A percentile compares a stretch with the other conserved stretches of the same genome.
These are phyloP conservation scores for Alcedo quadribrachys DNA, from an alignment of 2,797 vertebrate genomes.

Conservation along the genomic window DNA sequence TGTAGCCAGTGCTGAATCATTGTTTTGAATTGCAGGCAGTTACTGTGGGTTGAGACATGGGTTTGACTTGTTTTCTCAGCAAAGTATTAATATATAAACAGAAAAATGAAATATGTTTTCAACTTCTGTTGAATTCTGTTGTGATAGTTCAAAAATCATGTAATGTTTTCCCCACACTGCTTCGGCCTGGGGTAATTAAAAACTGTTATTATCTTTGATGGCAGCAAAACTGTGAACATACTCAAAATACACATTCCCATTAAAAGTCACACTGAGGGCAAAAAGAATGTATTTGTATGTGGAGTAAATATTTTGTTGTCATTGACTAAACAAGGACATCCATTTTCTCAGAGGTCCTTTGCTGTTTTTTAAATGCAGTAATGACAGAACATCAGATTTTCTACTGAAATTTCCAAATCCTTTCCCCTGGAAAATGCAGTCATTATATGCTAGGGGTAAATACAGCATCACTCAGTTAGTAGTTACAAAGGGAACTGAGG, in stretches of 20 bases:
- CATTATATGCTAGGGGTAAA: background rate
- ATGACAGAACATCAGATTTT: background rate
- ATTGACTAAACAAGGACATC: slow-evolving; percentile 10
- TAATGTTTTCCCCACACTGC: background rate
- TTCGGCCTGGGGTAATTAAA: slow-evolving; percentile 3
- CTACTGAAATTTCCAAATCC: background rate
- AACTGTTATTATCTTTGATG: slow-evolving; percentile 10
- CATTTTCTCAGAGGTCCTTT: background rate
- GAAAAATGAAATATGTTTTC: slow-evolving; percentile 11
- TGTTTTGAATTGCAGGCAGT: slow-evolving; percentile 48
- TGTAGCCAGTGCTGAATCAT: slow-evolving; percentile 46
- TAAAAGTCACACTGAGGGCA: slow-evolving; percentile 22
- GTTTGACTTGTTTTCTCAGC: background rate
- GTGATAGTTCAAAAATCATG: background rate
- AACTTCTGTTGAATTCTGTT: background rate
- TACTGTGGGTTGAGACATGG: background rate
- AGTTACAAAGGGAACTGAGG: background rate
- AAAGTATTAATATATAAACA: slow-evolving; percentile 8
- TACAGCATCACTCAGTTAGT: background rate
- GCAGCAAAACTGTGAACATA: slow-evolving; percentile 5
- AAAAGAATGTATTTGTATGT: slow-evolving; percentile 19
- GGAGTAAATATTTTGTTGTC: slow-evolving; percentile 1
- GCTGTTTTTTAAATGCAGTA: slow-evolving; percentile 5
- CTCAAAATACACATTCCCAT: slow-evolving; percentile 24
- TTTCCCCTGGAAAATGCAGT: background rate